Evolutionary conservation across 2,113 vertebrate species (phyloP), one percentile per base, ranked within the genome.

Genomic region (Phainopepla nitens): DNA sequence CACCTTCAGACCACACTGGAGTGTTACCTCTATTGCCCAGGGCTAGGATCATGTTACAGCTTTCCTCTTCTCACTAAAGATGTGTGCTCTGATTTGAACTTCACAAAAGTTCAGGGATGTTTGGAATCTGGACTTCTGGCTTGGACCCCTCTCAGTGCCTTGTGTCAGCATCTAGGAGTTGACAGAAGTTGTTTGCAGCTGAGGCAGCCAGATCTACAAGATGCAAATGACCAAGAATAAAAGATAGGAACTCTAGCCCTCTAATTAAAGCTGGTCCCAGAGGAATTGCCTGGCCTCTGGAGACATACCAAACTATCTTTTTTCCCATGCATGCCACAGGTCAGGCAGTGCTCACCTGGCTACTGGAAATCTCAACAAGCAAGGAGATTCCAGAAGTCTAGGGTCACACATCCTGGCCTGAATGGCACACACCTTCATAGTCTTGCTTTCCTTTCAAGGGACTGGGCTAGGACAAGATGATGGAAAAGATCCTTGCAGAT

Each of bases 71-170:
- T 88, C 60, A 25, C 90, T 89, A 8, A 66, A 97, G 92, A 92
- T 86, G 90, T 97, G 82, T 92, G 68, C 73, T 95, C 92, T 93
- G 96, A 96, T 96, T 90, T 97, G 96, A 96, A 97, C 96, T 96
- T 90, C 92, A 71, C 88, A 65, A 94, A 70, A 96, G 96, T 96
- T 96, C 96, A 96, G 82, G 79, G 94, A 96, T 92, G 96, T 92
- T 92, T 96, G 96, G 96, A 96, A 96, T 96, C 88, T 66, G 56
- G 72, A 45, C n/a, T 94, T 95, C 95, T 95, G 93, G 82, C 92
- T 93, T 78, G 51, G 60, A 82, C 56, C 35, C 90, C 35, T 90
- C 82, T 93, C 2, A 2, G 71, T 90, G 90, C 88, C 85, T 92
- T 5, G 2, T 95, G 88, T 95, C 23, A 6, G 72, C 86, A 80